Percentiles rank a stretch among this genome's conserved stretches.
Evolutionary conservation across 2,888 invertebrate genomes (phyloP).

Genomic region (Protophormia terraenovae): DNA sequence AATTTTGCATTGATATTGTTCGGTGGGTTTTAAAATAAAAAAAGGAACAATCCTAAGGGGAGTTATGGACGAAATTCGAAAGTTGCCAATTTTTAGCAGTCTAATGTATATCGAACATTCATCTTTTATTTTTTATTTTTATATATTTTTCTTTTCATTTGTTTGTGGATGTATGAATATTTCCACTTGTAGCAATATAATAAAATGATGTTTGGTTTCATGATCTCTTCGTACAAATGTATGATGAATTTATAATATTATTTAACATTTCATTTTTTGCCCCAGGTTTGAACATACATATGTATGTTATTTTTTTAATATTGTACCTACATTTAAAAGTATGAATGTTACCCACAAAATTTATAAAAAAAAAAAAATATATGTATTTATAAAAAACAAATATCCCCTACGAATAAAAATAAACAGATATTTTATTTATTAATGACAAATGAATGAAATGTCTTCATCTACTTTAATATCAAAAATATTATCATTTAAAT

Average conservation of each 20-base stretch:
- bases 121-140: background rate
- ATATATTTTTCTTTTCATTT: background rate
- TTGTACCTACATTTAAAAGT: background rate
- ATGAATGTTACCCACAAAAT: background rate
- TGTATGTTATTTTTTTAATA: constrained; percentile 8
- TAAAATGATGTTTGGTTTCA: constrained; percentile 38
- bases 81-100: too few relatives aligned
- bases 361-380: background rate
- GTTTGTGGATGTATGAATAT: background rate
- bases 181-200: constrained; percentile 41
- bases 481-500: background rate
- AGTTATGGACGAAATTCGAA: too few relatives aligned
- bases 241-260: constrained; percentile 13
- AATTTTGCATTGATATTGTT: too few relatives aligned
- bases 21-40: too few relatives aligned
- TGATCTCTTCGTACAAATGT: background rate
- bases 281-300: constrained; percentile 2
- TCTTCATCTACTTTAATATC: background rate
- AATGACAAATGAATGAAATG: constrained; percentile 37
- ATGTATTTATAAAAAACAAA: too few relatives aligned
- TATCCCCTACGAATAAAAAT: constrained; percentile 13
- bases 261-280: constrained; percentile 26
- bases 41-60: too few relatives aligned
- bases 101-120: too few relatives aligned
- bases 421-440: constrained; percentile 45